Base-by-base conservation (phyloP, 2,888 invertebrate species). In the Pachymerium ferrugineum region DNA sequence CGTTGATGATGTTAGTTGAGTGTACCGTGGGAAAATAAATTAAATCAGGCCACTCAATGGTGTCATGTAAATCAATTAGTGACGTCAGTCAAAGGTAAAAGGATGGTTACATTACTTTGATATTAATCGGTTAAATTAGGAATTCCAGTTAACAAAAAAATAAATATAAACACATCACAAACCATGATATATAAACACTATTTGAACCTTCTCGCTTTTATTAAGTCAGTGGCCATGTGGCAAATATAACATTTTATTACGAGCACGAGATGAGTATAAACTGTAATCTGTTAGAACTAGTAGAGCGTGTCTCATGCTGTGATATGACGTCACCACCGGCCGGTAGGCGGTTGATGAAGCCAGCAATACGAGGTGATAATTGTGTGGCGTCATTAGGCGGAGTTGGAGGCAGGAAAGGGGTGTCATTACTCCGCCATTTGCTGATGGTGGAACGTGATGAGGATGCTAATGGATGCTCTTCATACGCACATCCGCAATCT, bases 311-410 rank as follows among this genome's bases (percentile, higher is more conserved):
- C 0, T 38, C 47, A 16, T 47, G 47, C 47, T 22, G n/a, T 10
- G 42, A n/a, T 16, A 6, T 47, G 47, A 47, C 47, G 47, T 47
- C 47, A 47, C 47, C 8, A 22, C 47, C 22, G 22, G 47, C 22
- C 47, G 22, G 47, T 47, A 47, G 47, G 47, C 47, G 19, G 47
- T 22, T 47, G 47, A 47, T 47, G 16, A 47, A 16, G 47, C 47
- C 47, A 47, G 47, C 47, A 47, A 3, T 47, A 47, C 47, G 47
- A 47, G 47, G 47, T 47, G 47, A 47, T 47, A 47, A 47, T 47
- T 47, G 47, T 47, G 47, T 47, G 47, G 47, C 47, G 47, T 47
- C 47, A 47, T 47, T 47, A 47, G 47, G 47, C 47, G 47, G 47
- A 19, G 47, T 47, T 47, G 47, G 47, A 47, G 47, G 47, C 47